Conservation (phyloP, 2,888 invertebrate species). For the Bursaphelenchus okinawaensis region DNA sequence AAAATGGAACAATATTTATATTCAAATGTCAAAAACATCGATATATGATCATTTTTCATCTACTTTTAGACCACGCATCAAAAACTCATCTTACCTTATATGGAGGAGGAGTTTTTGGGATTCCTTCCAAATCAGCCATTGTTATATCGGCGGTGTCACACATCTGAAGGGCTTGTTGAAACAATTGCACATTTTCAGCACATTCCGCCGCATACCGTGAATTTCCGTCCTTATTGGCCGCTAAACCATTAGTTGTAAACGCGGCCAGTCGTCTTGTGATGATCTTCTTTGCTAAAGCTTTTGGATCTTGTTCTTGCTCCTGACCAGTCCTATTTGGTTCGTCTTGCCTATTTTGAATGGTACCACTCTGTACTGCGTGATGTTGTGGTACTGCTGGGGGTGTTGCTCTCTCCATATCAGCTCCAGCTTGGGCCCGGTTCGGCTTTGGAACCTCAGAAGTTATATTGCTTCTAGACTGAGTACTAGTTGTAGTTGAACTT, state of each 20-base stretch:
- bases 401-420: background rate
- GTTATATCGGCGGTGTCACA: slow-evolving; percentile 36
- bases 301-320: no score
- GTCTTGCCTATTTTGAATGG: no score
- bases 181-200: slow-evolving; percentile 37
- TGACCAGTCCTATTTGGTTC: no score
- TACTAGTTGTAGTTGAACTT: slow-evolving; percentile 8
- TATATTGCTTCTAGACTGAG: no score
- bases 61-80: background rate
- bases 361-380: no score
- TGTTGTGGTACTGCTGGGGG: no score
- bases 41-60: no score
- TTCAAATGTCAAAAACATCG: background rate
- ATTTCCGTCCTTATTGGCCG: slow-evolving; percentile 10
- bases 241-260: background rate
- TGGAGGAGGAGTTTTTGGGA: slow-evolving; percentile 47
- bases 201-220: slow-evolving; percentile 34
- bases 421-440: background rate
- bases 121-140: slow-evolving; percentile 40
- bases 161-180: slow-evolving; percentile 39
- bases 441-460: slow-evolving; percentile 7
- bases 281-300: background rate
- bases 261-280: background rate
- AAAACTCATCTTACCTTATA: slow-evolving; percentile 36
- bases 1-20: background rate